Percentiles rank a stretch among this genome's conserved stretches.
These are phyloP conservation scores for Actinia tenebrosa DNA, from an alignment of 64 coral and sea anemone genomes.

Conservation along the genomic window DNA sequence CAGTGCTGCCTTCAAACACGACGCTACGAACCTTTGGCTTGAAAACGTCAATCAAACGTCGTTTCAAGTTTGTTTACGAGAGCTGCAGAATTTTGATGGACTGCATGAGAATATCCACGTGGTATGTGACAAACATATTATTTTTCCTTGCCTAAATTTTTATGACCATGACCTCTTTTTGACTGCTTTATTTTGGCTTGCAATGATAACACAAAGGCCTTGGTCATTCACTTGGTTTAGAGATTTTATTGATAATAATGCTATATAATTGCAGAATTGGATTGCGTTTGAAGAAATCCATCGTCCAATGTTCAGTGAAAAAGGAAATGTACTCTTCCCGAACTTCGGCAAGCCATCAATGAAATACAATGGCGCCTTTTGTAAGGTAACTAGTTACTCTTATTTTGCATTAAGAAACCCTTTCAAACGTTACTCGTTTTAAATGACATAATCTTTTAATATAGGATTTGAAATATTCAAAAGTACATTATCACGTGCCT, in stretches of 20 bases:
- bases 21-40: constrained; percentile 52
- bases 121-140: not conserved
- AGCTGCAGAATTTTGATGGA: constrained; percentile 56
- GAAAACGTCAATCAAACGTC: constrained; percentile 15
- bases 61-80: constrained; percentile 53
- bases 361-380: constrained; percentile 50
- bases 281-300: constrained; percentile 41
- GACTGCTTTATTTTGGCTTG: too few relatives aligned
- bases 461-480: not conserved
- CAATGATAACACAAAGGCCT: too few relatives aligned
- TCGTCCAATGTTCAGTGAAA: constrained; percentile 40
- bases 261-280: constrained; percentile 1
- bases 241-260: too few relatives aligned
- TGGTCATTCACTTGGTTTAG: too few relatives aligned
- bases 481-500: not conserved
- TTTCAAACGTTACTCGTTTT: too few relatives aligned
- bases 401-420: not conserved
- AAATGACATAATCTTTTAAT: not conserved
- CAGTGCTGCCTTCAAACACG: constrained; percentile 36
- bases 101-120: constrained; percentile 30
- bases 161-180: too few relatives aligned
- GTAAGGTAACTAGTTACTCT: constrained; percentile 32
- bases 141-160: too few relatives aligned
- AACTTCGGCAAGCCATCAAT: constrained; percentile 19
- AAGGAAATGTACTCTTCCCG: constrained; percentile 24